Evolutionary conservation across 2,797 vertebrate species (phyloP).

Genomic region (Syngnathus rostellatus): DNA sequence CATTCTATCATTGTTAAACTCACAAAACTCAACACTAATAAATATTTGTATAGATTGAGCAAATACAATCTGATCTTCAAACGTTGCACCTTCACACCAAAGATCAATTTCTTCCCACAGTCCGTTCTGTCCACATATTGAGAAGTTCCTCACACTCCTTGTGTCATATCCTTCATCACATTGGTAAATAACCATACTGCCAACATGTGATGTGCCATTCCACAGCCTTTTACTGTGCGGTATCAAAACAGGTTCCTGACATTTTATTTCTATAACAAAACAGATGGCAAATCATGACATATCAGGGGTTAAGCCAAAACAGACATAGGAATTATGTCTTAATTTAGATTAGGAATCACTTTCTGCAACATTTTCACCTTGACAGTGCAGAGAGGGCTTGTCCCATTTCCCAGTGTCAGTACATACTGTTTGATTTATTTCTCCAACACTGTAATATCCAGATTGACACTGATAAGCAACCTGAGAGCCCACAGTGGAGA

Average conservation of each 20-base stretch:
- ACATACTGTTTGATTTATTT: conserved; percentile 51
- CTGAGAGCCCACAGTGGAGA: conserved; percentile 55
- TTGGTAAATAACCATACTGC: conserved; percentile 62
- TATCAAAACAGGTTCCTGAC: conserved; percentile 63
- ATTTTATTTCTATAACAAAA: conserved; percentile 70
- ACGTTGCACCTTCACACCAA: conserved; percentile 65
- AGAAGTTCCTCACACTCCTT: conserved; percentile 33
- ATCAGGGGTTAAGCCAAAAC: background rate
- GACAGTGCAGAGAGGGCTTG: conserved; percentile 35
- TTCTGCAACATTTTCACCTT: conserved; percentile 41
- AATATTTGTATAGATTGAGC: background rate
- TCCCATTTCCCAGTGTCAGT: conserved; percentile 56
- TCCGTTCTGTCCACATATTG: conserved; percentile 52
- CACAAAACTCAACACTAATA: background rate
- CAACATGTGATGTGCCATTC: conserved; percentile 57
- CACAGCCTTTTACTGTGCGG: conserved; percentile 60
- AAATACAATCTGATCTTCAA: conserved; percentile 1
- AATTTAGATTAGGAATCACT: background rate
- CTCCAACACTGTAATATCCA: conserved; percentile 55
- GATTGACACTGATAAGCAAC: conserved; percentile 61
- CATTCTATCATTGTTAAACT: background rate
- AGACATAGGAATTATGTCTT: background rate
- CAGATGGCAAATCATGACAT: conserved; percentile 25
- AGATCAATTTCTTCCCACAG: conserved; percentile 57
- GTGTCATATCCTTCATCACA: conserved; percentile 71